A percentile compares a stretch with the other conserved stretches of the same genome.
phyloP scores from a whole-genome alignment of 2,888 invertebrate genomes.

The Belgica antarctica region DNA sequence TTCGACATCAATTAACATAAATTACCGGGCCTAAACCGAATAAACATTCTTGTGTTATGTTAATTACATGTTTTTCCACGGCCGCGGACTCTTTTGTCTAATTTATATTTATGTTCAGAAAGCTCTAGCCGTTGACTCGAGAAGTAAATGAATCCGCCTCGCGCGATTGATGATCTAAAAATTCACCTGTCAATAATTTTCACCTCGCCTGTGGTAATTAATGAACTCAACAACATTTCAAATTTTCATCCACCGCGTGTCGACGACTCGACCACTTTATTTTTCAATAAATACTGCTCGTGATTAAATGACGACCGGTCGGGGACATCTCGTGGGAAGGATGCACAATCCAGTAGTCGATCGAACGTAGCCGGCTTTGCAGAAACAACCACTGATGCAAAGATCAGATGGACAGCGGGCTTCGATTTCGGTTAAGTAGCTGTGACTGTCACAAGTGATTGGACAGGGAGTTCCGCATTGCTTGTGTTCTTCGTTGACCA shows the following conservation, averaged over 20 bases:
- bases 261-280: neutral
- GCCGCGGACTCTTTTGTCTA: slow-evolving; percentile 9
- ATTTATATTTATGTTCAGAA: slow-evolving; percentile 21
- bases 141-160: neutral
- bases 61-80: slow-evolving; percentile 38
- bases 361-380: slow-evolving; percentile 54
- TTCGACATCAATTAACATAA: slow-evolving; percentile 39
- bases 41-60: slow-evolving; percentile 32
- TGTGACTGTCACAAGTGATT: slow-evolving; percentile 29
- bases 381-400: slow-evolving; percentile 57
- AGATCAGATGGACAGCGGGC: slow-evolving; percentile 51
- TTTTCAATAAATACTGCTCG: neutral
- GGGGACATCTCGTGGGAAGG: slow-evolving; percentile 31
- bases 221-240: neutral
- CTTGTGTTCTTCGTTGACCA: slow-evolving; percentile 21
- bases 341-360: slow-evolving; percentile 56
- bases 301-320: slow-evolving; percentile 24
- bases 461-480: slow-evolving; percentile 25
- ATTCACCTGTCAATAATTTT: neutral
- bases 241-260: neutral
- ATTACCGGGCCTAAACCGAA: slow-evolving; percentile 15
- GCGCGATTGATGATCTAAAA: neutral
- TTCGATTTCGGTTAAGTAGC: neutral
- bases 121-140: no score
- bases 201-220: neutral